Conservation (phyloP, 2,113 vertebrate species). For the Piprites chloris region DNA sequence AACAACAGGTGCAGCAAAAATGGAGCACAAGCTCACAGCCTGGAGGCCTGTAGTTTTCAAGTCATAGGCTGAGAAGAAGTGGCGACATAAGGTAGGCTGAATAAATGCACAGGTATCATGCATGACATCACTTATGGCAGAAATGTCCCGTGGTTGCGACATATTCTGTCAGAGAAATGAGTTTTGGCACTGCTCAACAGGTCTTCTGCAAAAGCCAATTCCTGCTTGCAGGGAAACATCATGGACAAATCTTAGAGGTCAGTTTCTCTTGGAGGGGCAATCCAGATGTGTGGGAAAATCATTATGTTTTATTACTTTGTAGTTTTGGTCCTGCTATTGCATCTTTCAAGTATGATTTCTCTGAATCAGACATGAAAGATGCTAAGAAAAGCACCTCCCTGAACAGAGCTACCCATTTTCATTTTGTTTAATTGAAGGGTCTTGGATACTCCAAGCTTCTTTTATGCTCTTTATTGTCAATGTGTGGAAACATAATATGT, state of each 20-base stretch:
- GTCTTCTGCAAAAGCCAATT: neutral
- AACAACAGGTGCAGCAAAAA: neutral
- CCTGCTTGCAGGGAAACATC: neutral
- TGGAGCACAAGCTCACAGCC: neutral
- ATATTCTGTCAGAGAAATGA: neutral
- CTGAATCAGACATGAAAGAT: neutral
- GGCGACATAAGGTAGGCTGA: neutral
- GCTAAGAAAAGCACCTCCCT: neutral
- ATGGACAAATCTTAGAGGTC: neutral
- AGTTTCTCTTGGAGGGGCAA: neutral
- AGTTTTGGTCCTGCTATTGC: neutral
- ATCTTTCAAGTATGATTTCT: neutral
- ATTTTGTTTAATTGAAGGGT: conserved; percentile 39
- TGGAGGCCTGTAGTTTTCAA: neutral
- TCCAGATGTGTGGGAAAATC: neutral
- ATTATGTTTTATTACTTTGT: neutral
- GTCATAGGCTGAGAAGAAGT: neutral
- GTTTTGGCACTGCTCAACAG: neutral
- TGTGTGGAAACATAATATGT: conserved; percentile 15
- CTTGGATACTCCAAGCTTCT: neutral
- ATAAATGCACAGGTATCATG: neutral
- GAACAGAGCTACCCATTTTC: conserved; percentile 7
- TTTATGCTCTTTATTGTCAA: neutral
- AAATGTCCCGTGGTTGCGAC: neutral
- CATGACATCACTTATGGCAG: neutral